Conservation (phyloP, 2,888 invertebrate species). For the Tetramorium bicarinatum region DNA sequence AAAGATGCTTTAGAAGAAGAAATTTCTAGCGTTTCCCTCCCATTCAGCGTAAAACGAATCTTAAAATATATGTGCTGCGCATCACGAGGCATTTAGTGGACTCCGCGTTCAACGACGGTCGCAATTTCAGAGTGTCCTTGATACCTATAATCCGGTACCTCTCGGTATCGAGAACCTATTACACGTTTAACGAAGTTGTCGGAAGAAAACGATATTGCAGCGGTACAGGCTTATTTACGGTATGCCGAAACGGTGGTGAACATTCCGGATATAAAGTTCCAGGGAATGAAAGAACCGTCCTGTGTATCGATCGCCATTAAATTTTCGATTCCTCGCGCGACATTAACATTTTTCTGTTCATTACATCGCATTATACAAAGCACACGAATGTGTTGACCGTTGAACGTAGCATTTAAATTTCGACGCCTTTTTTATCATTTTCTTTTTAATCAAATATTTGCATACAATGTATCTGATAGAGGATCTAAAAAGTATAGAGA, state of each 20-base stretch:
- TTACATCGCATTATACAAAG: not conserved
- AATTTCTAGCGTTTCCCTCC: not conserved
- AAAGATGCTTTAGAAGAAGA: not conserved
- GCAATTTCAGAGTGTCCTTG: constrained; percentile 60
- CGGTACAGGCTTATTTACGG: constrained; percentile 62
- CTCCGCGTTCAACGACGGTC: constrained; percentile 57
- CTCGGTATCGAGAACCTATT: constrained; percentile 65
- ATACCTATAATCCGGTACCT: constrained; percentile 49
- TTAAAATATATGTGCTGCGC: not conserved
- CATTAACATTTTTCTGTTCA: not conserved
- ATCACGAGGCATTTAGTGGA: constrained; percentile 33
- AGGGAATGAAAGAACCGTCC: not conserved
- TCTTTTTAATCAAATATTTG: not conserved
- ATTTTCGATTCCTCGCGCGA: not conserved
- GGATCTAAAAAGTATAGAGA: not conserved
- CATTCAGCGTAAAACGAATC: not conserved
- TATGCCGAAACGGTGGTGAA: constrained; percentile 19
- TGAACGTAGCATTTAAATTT: not conserved
- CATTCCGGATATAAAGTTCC: not conserved
- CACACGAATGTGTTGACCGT: not conserved
- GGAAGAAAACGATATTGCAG: constrained; percentile 68
- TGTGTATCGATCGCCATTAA: not conserved
- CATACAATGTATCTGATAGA: not conserved
- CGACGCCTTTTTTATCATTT: not conserved
- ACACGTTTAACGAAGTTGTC: constrained; percentile 66